These are phyloP conservation scores for Philhelius pedissequus DNA, from an alignment of 2,888 invertebrate species.

Conservation along the genomic window DNA sequence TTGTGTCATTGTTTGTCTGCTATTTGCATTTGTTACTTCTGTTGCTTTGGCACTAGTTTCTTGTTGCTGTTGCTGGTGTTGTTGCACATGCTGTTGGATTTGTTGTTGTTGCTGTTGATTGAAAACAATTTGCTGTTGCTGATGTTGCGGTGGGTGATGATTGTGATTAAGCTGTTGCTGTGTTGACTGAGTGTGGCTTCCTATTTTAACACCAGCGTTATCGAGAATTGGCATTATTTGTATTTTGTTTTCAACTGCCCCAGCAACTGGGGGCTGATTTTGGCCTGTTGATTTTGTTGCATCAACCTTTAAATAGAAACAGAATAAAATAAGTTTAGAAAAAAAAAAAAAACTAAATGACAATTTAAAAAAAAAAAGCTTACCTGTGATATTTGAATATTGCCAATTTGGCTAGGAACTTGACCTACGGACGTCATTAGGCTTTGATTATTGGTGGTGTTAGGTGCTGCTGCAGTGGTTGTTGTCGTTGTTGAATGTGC, in stretches of 20 bases:
- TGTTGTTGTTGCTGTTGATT: constrained; percentile 36
- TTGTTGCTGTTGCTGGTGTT: constrained; percentile 59
- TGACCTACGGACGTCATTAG: constrained; percentile 71
- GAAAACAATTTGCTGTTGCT: constrained; percentile 66
- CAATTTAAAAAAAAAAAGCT: not conserved
- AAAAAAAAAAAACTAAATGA: too few species aligned
- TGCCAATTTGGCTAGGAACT: constrained; percentile 79
- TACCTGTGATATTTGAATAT: constrained; percentile 79
- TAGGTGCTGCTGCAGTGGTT: not conserved
- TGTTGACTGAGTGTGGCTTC: constrained; percentile 40
- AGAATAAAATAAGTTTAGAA: too few species aligned
- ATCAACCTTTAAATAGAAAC: constrained; percentile 71
- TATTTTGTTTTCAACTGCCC: constrained; percentile 78
- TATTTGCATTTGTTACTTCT: not conserved
- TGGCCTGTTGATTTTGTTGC: constrained; percentile 73
- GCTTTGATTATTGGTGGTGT: constrained; percentile 61
- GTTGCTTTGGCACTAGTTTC: constrained; percentile 29
- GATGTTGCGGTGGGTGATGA: constrained; percentile 58
- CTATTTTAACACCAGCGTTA: constrained; percentile 72
- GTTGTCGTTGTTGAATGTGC: constrained; percentile 27
- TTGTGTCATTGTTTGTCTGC: constrained; percentile 19
- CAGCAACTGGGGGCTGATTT: constrained; percentile 72
- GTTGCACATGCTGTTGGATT: constrained; percentile 28
- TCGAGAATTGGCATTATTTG: constrained; percentile 79
- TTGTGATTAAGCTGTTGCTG: constrained; percentile 44